phyloP scores from a whole-genome alignment of 2,797 vertebrate species.

The Syndactyla subalaris region DNA sequence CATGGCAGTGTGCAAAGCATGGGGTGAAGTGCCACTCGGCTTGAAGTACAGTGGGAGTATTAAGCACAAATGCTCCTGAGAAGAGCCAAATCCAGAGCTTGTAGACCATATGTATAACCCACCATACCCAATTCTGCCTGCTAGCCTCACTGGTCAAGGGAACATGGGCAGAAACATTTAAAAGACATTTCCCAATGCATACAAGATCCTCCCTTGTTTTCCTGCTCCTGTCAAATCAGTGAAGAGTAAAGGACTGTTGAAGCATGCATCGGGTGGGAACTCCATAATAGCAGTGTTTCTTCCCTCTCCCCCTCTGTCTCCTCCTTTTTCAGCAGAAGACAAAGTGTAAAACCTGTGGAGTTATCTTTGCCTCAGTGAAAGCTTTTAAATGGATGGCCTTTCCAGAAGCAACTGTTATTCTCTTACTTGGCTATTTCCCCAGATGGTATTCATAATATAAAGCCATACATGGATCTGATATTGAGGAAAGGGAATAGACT shows the following conservation, averaged over 20 bases:
- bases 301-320: neutral
- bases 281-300: constrained; percentile 23
- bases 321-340: constrained; percentile 30
- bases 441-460: constrained; percentile 71
- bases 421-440: constrained; percentile 57
- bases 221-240: constrained; percentile 10
- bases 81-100: constrained; percentile 11
- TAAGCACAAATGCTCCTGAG: neutral
- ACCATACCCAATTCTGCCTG: neutral
- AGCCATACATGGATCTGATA: constrained; percentile 60
- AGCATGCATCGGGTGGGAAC: constrained; percentile 4
- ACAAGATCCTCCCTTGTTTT: constrained; percentile 42
- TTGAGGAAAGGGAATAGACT: constrained; percentile 68
- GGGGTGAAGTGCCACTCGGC: constrained; percentile 22
- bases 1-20: neutral
- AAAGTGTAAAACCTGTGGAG: constrained; percentile 49
- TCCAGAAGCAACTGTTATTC: constrained; percentile 51
- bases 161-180: constrained; percentile 3
- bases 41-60: neutral
- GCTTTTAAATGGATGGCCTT: constrained; percentile 69
- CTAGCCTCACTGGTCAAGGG: neutral
- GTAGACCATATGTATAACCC: neutral
- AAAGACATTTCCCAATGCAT: constrained; percentile 21
- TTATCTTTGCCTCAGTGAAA: constrained; percentile 37
- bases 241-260: constrained; percentile 40